Percentiles rank a stretch among this genome's conserved stretches.
phyloP scores from a whole-genome alignment of 1,140 invertebrate species.

The Drosophila guanche region DNA sequence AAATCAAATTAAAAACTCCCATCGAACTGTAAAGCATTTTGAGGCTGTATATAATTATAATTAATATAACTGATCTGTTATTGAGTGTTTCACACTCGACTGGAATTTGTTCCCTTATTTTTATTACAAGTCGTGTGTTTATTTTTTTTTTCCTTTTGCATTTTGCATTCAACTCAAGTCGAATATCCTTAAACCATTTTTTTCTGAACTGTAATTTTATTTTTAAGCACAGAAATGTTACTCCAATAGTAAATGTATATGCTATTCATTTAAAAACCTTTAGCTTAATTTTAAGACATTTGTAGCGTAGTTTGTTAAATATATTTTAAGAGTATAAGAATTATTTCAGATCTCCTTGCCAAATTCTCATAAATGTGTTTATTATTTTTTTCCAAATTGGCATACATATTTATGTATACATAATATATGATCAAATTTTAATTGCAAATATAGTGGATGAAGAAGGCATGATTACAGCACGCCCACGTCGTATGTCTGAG shows the following conservation, averaged over 20 bases:
- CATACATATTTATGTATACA: constrained; percentile 64
- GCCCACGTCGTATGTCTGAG: constrained; percentile 96
- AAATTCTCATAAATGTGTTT: constrained; percentile 60
- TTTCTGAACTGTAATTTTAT: not conserved
- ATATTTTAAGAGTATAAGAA: not conserved
- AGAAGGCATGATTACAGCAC: constrained; percentile 88
- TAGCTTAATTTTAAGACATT: constrained; percentile 37
- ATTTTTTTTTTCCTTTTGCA: constrained; percentile 16
- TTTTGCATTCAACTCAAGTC: constrained; percentile 29
- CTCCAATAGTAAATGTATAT: not conserved
- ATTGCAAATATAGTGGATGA: constrained; percentile 84
- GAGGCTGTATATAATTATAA: constrained; percentile 36
- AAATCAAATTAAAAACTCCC: constrained; percentile 23
- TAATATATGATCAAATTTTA: constrained; percentile 56
- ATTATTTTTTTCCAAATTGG: constrained; percentile 73
- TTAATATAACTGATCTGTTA: constrained; percentile 29
- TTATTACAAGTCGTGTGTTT: constrained; percentile 1
- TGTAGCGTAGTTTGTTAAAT: constrained; percentile 20
- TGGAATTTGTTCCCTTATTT: constrained; percentile 8
- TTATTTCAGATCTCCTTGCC: constrained; percentile 13
- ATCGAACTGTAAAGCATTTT: constrained; percentile 30
- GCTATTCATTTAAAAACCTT: constrained; percentile 12
- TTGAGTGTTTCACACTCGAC: not conserved
- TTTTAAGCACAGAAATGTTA: not conserved
- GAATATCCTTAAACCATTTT: constrained; percentile 2